Evolutionary conservation across 1,140 invertebrate genomes (phyloP).

Genomic region (Cotesia chilonis): DNA sequence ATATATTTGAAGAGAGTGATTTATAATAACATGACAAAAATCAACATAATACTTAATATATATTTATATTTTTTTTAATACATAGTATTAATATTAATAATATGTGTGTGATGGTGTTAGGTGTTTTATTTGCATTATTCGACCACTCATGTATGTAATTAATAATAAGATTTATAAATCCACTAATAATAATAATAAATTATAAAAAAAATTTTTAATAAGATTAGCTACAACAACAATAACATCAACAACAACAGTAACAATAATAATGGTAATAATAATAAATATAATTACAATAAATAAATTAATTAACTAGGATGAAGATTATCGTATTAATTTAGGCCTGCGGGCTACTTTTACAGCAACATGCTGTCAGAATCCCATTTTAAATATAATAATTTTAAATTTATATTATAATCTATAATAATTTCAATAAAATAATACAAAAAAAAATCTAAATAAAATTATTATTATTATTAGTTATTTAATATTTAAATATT

Average conservation of each 20-base stretch:
- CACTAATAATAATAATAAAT: background rate
- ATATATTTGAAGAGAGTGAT: background rate
- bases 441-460: background rate
- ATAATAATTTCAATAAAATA: constrained; percentile 1
- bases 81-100: background rate
- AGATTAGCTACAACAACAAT: background rate
- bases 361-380: constrained; percentile 50
- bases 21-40: no score
- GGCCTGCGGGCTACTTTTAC: constrained; percentile 62
- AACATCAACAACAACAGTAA: no score
- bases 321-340: constrained; percentile 57
- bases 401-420: constrained; percentile 14
- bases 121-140: background rate
- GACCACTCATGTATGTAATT: no score
- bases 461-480: constrained; percentile 17
- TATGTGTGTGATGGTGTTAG: background rate
- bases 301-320: constrained; percentile 38
- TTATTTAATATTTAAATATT: background rate
- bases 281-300: background rate
- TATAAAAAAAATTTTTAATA: background rate
- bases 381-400: constrained; percentile 38
- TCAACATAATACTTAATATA: no score
- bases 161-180: no score
- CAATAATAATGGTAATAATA: no score
- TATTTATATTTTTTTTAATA: no score